phyloP scores from a whole-genome alignment of 2,797 vertebrate genomes.

The Gallirallus australis region DNA sequence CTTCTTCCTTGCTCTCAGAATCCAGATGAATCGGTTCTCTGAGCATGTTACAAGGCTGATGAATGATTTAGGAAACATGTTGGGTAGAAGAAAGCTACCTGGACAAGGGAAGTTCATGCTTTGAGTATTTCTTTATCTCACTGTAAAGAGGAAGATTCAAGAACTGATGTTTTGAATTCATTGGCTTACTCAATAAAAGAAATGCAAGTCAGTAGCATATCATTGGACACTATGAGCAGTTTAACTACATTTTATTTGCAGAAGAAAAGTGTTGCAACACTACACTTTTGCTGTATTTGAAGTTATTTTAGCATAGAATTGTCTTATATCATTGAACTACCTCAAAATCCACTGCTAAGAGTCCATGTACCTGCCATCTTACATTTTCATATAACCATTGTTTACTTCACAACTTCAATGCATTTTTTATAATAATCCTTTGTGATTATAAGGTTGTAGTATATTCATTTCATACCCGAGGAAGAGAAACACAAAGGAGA shows the following conservation, averaged over 20 bases:
- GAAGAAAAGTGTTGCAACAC: neutral
- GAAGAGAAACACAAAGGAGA: neutral
- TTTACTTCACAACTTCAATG: neutral
- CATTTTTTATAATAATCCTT: neutral
- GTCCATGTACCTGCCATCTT: neutral
- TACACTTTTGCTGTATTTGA: neutral
- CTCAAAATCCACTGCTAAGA: neutral
- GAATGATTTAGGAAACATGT: neutral
- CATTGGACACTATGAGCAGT: neutral
- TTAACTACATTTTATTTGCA: neutral
- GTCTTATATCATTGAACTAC: neutral
- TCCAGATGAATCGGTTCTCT: neutral
- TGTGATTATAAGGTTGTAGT: neutral
- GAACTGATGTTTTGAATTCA: neutral
- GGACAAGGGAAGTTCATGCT: neutral
- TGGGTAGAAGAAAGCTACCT: neutral
- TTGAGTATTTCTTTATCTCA: neutral
- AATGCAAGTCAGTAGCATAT: neutral
- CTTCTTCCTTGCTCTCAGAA: neutral
- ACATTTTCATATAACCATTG: neutral
- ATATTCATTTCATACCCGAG: neutral
- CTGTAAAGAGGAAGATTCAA: neutral
- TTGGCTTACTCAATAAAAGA: neutral
- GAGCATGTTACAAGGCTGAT: neutral
- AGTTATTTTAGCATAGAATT: neutral